These are phyloP conservation scores for Atlantisia rogersi DNA, from an alignment of 2,113 vertebrate genomes.

Conservation along the genomic window DNA sequence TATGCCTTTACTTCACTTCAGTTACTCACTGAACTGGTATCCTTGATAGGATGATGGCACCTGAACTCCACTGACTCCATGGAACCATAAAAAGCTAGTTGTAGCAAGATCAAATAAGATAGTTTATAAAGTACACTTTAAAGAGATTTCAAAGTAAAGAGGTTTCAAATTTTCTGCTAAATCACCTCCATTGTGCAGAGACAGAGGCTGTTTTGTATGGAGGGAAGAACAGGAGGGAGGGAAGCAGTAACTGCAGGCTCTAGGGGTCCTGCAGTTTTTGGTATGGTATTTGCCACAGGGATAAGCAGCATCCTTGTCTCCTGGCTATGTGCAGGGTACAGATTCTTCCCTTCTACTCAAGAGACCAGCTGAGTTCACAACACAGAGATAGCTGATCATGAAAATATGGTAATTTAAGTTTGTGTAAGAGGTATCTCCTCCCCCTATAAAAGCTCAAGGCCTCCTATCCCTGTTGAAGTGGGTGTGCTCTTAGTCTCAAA, in stretches of 20 bases:
- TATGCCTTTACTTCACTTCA: not conserved
- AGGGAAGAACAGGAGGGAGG: not conserved
- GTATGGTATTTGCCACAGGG: not conserved
- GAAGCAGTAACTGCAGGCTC: not conserved
- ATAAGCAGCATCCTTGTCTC: not conserved
- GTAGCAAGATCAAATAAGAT: not conserved
- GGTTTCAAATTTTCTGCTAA: not conserved
- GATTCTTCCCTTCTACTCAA: not conserved
- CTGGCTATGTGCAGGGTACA: not conserved
- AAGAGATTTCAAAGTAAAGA: not conserved
- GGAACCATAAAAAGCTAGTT: accelerated
- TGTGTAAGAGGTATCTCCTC: not conserved
- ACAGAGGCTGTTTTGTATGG: not conserved
- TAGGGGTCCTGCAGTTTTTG: not conserved
- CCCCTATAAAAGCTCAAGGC: not conserved
- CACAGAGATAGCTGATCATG: not conserved
- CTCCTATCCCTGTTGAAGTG: not conserved
- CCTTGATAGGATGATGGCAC: not conserved
- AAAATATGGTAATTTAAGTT: not conserved
- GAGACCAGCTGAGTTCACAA: not conserved
- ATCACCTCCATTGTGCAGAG: not conserved
- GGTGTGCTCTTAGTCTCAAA: not conserved
- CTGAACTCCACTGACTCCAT: not conserved
- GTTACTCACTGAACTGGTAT: not conserved
- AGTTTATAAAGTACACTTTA: not conserved